phyloP scores from a whole-genome alignment of 2,888 invertebrate species.

The Campaea margaritaria region DNA sequence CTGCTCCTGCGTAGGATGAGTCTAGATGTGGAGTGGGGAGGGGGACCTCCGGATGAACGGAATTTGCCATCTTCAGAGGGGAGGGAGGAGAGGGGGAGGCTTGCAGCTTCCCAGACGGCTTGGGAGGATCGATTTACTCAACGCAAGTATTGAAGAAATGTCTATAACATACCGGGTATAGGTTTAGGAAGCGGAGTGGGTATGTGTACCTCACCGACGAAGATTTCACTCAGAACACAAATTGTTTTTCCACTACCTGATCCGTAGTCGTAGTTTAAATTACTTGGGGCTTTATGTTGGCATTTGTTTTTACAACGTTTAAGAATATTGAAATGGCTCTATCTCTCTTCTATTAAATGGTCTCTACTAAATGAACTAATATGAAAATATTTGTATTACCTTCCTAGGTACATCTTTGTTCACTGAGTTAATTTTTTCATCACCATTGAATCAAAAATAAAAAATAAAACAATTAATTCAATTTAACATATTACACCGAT shows the following conservation, averaged over 20 bases:
- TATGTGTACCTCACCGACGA: slow-evolving; percentile 1
- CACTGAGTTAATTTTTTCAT: too few relatives aligned
- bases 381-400: too few relatives aligned
- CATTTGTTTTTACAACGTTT: neutral
- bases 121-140: slow-evolving; percentile 53
- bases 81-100: slow-evolving; percentile 43
- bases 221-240: neutral
- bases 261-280: slow-evolving; percentile 1
- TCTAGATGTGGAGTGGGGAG: slow-evolving; percentile 37
- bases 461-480: too few relatives aligned
- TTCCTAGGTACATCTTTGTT: too few relatives aligned
- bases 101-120: slow-evolving; percentile 58
- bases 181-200: slow-evolving; percentile 7
- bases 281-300: neutral
- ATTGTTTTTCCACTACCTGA: slow-evolving; percentile 11
- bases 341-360: too few relatives aligned
- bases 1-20: slow-evolving; percentile 47
- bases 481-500: too few relatives aligned
- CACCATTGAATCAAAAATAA: too few relatives aligned
- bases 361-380: too few relatives aligned
- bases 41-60: slow-evolving; percentile 48
- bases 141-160: slow-evolving; percentile 46
- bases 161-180: slow-evolving; percentile 28
- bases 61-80: slow-evolving; percentile 50
- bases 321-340: neutral